Base-by-base conservation (phyloP, 2,113 vertebrate species). In the Chinchilla lanigera region DNA sequence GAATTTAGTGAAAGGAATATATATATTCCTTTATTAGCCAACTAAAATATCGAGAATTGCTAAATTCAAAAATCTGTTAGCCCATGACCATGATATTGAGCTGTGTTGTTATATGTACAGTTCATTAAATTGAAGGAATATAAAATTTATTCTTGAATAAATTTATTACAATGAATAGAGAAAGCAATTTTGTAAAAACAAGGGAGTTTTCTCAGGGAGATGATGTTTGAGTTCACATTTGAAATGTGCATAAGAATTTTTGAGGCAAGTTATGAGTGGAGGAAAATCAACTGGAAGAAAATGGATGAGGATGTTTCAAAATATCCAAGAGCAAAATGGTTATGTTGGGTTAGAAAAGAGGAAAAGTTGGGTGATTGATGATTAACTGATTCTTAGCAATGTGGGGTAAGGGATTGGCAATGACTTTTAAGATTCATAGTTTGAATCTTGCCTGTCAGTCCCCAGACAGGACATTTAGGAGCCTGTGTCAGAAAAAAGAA, bases 121-220 rank as follows among this genome's bases (percentile, higher is more conserved):
- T 35, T 85, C 41, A 69, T 24, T 44, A 69, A n/a, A 28, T 35
- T 41, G 16, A 78, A 75, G 50, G 33, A 28, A 60, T 69, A 3
- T 4, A 19, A 0, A 67, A 3, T 82, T 78, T 97, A 7, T 47
- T 83, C 3, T 50, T 7, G 33, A 0, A 17, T n/a, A n/a, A n/a
- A n/a, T n/a, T n/a, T n/a, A n/a, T 95, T 63, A 52, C 26, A 63
- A 16, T 63, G n/a, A 38, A 67, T 20, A 11, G 30, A 65, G 58
- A 65, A 75, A 67, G n/a, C 30, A 86, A 56, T 80, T 90, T 85
- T 75, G 11, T 85, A 63, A 88, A 93, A 83, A 52, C 50, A 94
- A 93, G 26, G 75, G 93, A 82, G 10, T 5, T 81, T 63, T 92
- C 56, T 28, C 30, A n/a, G n/a, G 56, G 44, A 65, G 13, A 24